Conservation (phyloP, 2,797 vertebrate species). For the Anabacerthia variegaticeps region DNA sequence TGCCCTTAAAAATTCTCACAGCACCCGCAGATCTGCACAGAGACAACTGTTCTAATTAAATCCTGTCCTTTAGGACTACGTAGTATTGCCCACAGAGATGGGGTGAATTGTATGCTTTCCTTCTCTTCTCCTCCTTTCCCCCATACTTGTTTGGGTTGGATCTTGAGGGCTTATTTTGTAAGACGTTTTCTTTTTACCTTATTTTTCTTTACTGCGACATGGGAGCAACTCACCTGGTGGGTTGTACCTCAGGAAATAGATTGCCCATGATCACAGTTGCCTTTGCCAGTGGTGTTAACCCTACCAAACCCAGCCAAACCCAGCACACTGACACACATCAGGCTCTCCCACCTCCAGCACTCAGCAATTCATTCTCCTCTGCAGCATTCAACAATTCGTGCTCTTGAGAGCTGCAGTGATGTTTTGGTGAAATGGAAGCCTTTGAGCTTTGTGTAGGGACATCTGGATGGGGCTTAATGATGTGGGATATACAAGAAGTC, state of each 20-base stretch:
- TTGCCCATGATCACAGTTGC: neutral
- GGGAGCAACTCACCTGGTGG: neutral
- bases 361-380: neutral
- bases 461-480: neutral
- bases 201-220: neutral
- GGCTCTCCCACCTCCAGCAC: neutral
- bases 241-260: neutral
- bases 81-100: neutral
- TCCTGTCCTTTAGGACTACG: neutral
- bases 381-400: neutral
- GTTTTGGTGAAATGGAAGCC: neutral
- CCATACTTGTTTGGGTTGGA: neutral
- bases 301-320: neutral
- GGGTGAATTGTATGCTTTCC: neutral
- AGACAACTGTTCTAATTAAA: constrained; percentile 33
- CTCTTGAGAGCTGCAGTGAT: neutral
- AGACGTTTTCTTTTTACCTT: neutral
- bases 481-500: neutral
- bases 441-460: neutral
- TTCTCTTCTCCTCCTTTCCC: neutral
- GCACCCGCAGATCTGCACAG: neutral
- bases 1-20: neutral
- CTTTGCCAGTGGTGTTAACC: neutral
- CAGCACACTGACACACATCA: neutral
- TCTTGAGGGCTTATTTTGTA: neutral